Evolutionary conservation across 2,888 invertebrate genomes (phyloP), one percentile per base, ranked within the genome.

Genomic region (Gymnoscelis rufifasciata): DNA sequence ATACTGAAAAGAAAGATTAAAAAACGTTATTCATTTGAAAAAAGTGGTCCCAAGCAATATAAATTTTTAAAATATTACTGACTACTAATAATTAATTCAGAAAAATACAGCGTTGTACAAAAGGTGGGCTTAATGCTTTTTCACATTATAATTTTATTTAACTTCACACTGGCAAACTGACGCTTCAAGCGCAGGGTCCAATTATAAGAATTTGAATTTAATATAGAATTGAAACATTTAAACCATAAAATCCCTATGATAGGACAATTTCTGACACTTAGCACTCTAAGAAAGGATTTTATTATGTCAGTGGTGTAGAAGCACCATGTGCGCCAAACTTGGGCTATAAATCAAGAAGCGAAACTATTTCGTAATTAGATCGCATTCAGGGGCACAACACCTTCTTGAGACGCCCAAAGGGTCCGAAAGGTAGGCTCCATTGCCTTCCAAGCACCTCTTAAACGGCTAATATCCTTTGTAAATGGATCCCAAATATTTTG

Each of bases 301-400:
- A 83, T 78, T 76, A 80, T 79, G 73, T 78, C 71, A 74, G 63
- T 62, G 73, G 76, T 72, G 71, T 68, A 67, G 65, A 69, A 14
- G 62, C 78, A 79, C 78, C 74, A 69, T 82, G 80, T 76, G 72
- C 75, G 73, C 66, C 66, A 67, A 89, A 89, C 87, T 88, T 86
- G 77, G 83, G 83, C 87, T 87, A 89, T 89, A 89, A 89, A 89
- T 89, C 89, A 89, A 88, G 86, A 83, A 88, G 87, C 80, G 79
- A 86, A 89, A 89, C 89, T 89, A 89, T 89, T 88, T 82, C 78
- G 88, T 87, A 89, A 89, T 89, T 89, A 88, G 88, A 89, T 88
- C 86, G 87, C 78, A 83, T 88, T 88, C 87, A 88, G 86, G 80
- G 76, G 82, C 76, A 81, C 79, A 81, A 86, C 86, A 87, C 86